Evolutionary conservation across 1,140 invertebrate species (phyloP).

Genomic region (Eufriesea mexicana): DNA sequence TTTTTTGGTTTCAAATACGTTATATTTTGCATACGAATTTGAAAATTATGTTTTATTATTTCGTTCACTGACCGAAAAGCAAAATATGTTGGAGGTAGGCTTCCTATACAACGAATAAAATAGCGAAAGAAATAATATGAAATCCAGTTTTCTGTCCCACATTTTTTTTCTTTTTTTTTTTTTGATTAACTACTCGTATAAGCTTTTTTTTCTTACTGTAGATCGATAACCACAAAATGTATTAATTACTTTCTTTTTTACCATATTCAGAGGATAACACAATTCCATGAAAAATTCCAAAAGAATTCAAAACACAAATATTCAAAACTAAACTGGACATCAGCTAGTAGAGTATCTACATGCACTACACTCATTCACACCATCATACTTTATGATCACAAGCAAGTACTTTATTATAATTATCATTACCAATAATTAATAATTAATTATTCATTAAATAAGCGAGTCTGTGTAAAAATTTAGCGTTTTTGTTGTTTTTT

Average conservation of each 20-base stretch:
- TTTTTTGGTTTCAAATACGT: constrained; percentile 27
- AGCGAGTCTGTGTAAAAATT: constrained; percentile 76
- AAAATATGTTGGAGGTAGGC: constrained; percentile 41
- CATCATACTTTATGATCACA: constrained; percentile 67
- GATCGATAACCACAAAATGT: constrained; percentile 28
- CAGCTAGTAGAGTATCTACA: constrained; percentile 53
- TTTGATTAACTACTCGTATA: constrained; percentile 45
- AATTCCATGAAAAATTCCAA: constrained; percentile 23
- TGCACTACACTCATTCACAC: constrained; percentile 63
- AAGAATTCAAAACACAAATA: constrained; percentile 18
- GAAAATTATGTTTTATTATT: constrained; percentile 10
- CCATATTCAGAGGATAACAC: constrained; percentile 17
- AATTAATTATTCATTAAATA: constrained; percentile 72
- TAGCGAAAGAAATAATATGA: constrained; percentile 37
- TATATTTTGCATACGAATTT: constrained; percentile 60
- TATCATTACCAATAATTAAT: constrained; percentile 70
- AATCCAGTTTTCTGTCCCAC: not conserved
- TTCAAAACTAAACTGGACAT: constrained; percentile 36
- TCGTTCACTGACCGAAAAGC: constrained; percentile 29
- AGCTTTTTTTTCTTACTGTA: constrained; percentile 18
- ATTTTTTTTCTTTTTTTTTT: not conserved
- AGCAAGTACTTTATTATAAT: constrained; percentile 69
- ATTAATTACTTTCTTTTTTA: not conserved
- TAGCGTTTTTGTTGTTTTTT: constrained; percentile 47
- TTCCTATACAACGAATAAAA: constrained; percentile 32